Evolutionary conservation across 2,113 vertebrate species (phyloP).

Genomic region (Petroica traversi): DNA sequence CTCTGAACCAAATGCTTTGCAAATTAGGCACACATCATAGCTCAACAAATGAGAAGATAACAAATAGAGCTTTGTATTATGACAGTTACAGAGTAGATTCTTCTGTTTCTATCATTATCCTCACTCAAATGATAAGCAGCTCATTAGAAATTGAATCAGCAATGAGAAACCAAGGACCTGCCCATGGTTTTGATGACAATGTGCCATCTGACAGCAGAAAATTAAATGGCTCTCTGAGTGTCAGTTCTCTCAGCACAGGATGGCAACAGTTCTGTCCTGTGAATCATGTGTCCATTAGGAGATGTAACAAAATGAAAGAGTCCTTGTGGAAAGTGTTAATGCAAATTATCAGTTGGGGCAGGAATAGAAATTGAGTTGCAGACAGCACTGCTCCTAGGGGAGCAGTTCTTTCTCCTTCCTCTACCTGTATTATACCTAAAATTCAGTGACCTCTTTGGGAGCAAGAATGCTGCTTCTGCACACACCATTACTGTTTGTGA

Average conservation of each 20-base stretch:
- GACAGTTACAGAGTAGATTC: not conserved
- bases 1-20: not conserved
- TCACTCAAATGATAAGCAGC: not conserved
- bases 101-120: not conserved
- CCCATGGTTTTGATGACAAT: not conserved
- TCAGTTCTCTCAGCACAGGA: not conserved
- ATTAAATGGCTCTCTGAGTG: not conserved
- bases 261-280: not conserved
- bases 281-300: not conserved
- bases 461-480: fast-evolving
- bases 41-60: not conserved
- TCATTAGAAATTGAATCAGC: not conserved
- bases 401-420: not conserved
- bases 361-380: not conserved
- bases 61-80: not conserved
- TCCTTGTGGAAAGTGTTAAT: not conserved
- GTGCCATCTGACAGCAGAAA: not conserved
- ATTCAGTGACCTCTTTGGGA: not conserved
- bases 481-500: no score
- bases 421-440: not conserved
- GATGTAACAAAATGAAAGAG: not conserved
- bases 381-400: not conserved
- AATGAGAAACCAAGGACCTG: not conserved
- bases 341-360: not conserved
- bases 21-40: not conserved